phyloP scores from a whole-genome alignment of 2,888 invertebrate species.

The Acrobasis repandana region DNA sequence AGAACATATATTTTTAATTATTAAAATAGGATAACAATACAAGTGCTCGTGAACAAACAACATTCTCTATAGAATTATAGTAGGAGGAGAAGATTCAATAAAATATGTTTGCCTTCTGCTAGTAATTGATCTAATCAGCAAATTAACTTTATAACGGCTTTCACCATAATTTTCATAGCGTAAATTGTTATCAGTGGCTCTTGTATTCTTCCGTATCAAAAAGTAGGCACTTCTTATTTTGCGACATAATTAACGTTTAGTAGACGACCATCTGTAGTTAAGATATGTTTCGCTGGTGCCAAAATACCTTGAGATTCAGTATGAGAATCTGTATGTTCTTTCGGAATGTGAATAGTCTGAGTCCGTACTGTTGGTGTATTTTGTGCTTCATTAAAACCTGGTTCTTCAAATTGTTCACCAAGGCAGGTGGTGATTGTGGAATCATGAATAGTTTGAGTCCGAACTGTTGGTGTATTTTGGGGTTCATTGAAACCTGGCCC shows the following conservation, averaged over 20 bases:
- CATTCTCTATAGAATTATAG: too few species aligned
- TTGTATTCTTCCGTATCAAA: background rate
- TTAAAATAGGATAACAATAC: too few species aligned
- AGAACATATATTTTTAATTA: conserved; percentile 18
- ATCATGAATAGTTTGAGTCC: background rate
- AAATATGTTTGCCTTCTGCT: too few species aligned
- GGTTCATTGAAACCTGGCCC: conserved; percentile 1
- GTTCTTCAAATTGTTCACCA: conserved; percentile 6
- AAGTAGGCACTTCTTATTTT: conserved; percentile 9
- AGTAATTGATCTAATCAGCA: too few species aligned
- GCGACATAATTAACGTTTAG: conserved; percentile 1
- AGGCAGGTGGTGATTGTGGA: conserved; percentile 1
- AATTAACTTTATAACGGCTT: too few species aligned
- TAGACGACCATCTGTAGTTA: conserved; percentile 5
- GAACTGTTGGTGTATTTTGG: background rate
- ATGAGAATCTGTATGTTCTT: conserved; percentile 2
- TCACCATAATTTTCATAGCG: too few species aligned
- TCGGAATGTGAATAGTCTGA: conserved; percentile 6
- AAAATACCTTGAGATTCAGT: conserved; percentile 3
- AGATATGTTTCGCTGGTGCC: conserved; percentile 4
- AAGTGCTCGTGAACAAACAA: too few species aligned
- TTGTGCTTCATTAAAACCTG: conserved; percentile 5
- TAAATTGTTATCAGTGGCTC: too few species aligned
- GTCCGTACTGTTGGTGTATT: background rate
- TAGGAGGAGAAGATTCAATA: too few species aligned